Evolutionary conservation across 2,888 invertebrate genomes (phyloP).

Genomic region (Venusia cambrica): DNA sequence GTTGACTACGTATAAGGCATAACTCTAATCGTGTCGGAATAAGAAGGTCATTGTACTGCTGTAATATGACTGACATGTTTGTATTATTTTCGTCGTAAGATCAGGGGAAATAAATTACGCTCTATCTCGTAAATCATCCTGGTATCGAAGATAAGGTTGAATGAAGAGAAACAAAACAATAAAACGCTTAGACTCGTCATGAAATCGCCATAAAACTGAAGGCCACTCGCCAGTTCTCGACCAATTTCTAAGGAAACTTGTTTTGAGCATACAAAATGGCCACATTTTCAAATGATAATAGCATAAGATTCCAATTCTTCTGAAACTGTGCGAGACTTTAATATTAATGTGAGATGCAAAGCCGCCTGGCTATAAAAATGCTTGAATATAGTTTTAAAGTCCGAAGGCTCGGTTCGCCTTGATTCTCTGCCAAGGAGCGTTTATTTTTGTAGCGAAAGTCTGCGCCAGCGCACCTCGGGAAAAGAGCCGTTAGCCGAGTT

Average conservation of each 20-base stretch:
- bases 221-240: conserved; percentile 3
- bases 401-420: conserved; percentile 76
- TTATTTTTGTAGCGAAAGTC: conserved; percentile 79
- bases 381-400: conserved; percentile 54
- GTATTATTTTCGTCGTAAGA: no score
- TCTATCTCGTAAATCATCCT: conserved; percentile 1
- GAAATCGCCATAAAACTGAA: conserved; percentile 10
- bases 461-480: conserved; percentile 48
- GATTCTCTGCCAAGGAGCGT: conserved; percentile 77
- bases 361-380: conserved; percentile 64
- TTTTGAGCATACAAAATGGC: conserved; percentile 1
- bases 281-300: conserved; percentile 4
- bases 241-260: conserved; percentile 7
- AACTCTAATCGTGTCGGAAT: no score
- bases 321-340: conserved; percentile 18
- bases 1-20: no score
- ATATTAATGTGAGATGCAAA: conserved; percentile 24
- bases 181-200: background rate
- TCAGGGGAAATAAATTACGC: no score
- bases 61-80: no score
- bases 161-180: no score
- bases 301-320: conserved; percentile 9
- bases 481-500: conserved; percentile 74
- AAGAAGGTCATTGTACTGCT: no score
- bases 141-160: background rate